Base-by-base conservation (phyloP, 2,888 invertebrate genomes). In the Hirudinaria manillensis region DNA sequence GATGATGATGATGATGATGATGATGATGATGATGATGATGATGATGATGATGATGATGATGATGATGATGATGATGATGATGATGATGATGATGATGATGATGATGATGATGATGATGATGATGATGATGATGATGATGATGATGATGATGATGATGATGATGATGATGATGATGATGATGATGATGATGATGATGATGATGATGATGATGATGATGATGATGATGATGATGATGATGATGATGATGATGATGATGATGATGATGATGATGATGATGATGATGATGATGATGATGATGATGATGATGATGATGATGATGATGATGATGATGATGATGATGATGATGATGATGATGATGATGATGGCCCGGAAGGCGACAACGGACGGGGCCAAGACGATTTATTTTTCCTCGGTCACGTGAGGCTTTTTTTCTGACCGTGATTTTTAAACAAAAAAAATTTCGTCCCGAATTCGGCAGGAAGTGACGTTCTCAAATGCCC, bases 61-160 rank as follows among this genome's bases (percentile, higher is more conserved):
- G 53, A 53, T 19, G 53, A 53, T 65, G 53, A 53, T 19, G 80
- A 78, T 65, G 78, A 77, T 61, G 74, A 80, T 68, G 82, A 82
- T 72, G 81, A 81, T 61, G 78, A 77, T 72, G 82, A 83, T 77
- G 80, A 78, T 74, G 82, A 84, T 75, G 78, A 78, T 53, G 80
- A 82, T 75, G 77, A 83, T 27, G 83, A 83, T 75, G 81, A 81
- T 55, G 79, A 80, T 4, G 61, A 65, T 3, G 61, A 65, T 3
- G 61, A 72, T 34, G 4, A 29, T 34, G 61, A 29, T n/a, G 61
- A 29, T 34, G 10, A 38, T 21, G 38, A 38, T 32, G 45, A 65
- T 3, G 61, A 65, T 34, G 61, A 29, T 24, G 72, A 3, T n/a
- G 10, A 29, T 24, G 61, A 4, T 3, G 72, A 2, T 3, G 72